phyloP scores from a whole-genome alignment of 92 coral and sea anemone genomes.

The Siderastrea siderea region DNA sequence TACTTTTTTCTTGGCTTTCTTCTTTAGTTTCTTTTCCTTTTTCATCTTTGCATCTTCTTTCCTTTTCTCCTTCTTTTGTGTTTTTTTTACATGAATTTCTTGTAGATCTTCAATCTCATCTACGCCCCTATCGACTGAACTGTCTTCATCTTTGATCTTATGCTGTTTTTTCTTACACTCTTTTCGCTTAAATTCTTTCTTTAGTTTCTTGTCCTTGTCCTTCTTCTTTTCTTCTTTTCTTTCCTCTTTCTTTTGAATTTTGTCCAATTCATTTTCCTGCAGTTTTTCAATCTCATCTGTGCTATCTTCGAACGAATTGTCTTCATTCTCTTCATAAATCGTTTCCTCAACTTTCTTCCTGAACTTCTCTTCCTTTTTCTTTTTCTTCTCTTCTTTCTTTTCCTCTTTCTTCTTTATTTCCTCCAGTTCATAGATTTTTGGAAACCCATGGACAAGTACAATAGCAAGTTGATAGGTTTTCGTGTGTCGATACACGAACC shows the following conservation, averaged over 20 bases:
- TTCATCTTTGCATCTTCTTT: neutral
- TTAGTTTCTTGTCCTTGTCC: slow-evolving; percentile 22
- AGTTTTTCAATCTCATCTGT: too few species aligned
- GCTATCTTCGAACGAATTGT: too few species aligned
- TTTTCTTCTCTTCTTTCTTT: slow-evolving; percentile 32
- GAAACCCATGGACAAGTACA: slow-evolving; percentile 79
- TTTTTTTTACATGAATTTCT: neutral
- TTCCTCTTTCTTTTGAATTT: slow-evolving; percentile 57
- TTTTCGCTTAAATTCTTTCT: neutral
- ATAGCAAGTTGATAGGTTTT: slow-evolving; percentile 80
- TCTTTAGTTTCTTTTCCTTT: neutral
- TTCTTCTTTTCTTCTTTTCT: slow-evolving; percentile 30
- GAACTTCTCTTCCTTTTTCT: slow-evolving; percentile 29
- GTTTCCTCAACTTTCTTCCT: neutral
- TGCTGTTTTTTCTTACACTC: neutral
- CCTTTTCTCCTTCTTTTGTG: neutral
- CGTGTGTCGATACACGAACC: slow-evolving; percentile 85
- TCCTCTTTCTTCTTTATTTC: slow-evolving; percentile 57
- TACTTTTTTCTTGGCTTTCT: neutral
- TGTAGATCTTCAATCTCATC: neutral
- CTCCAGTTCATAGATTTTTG: slow-evolving; percentile 73
- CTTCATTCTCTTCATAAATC: too few species aligned
- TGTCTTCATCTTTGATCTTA: neutral
- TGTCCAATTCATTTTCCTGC: slow-evolving; percentile 48
- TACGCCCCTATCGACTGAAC: neutral